Evolutionary conservation across 2,888 invertebrate species (phyloP).

Genomic region (Crocallis elinguaria): DNA sequence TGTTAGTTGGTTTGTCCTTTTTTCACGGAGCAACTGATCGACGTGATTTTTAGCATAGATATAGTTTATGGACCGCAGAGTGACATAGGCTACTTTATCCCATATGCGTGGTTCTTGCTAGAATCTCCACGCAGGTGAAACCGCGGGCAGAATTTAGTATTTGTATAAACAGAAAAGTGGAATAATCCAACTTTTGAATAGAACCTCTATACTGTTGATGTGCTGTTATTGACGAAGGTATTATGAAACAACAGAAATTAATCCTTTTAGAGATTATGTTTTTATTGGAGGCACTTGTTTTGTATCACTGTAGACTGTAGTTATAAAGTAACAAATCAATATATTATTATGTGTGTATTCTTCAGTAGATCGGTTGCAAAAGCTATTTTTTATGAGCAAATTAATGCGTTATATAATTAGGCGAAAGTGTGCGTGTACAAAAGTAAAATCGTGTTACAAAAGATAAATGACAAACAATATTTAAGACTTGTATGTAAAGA

Average conservation of each 20-base stretch:
- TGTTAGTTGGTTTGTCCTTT: no score
- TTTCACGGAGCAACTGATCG: no score
- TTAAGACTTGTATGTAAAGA: background rate
- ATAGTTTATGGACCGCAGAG: no score
- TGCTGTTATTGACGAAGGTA: slow-evolving; percentile 35
- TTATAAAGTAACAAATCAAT: slow-evolving; percentile 14
- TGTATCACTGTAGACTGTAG: slow-evolving; percentile 18
- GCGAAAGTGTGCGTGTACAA: background rate
- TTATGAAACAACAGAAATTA: slow-evolving; percentile 39
- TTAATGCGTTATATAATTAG: background rate
- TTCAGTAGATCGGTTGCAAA: background rate
- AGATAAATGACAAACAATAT: no score
- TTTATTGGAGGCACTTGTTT: slow-evolving; percentile 29
- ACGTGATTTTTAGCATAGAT: no score
- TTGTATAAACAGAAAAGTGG: no score
- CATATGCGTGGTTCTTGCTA: no score
- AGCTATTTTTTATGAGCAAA: background rate
- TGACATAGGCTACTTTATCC: no score
- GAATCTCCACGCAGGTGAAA: no score
- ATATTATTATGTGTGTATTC: slow-evolving; percentile 5
- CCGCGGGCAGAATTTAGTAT: no score
- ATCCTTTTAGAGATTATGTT: slow-evolving; percentile 49
- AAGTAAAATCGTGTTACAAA: background rate
- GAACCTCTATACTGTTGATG: no score
- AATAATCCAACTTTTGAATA: no score